Evolutionary conservation across 2,797 vertebrate genomes (phyloP).

Genomic region (Echeneis naucrates): DNA sequence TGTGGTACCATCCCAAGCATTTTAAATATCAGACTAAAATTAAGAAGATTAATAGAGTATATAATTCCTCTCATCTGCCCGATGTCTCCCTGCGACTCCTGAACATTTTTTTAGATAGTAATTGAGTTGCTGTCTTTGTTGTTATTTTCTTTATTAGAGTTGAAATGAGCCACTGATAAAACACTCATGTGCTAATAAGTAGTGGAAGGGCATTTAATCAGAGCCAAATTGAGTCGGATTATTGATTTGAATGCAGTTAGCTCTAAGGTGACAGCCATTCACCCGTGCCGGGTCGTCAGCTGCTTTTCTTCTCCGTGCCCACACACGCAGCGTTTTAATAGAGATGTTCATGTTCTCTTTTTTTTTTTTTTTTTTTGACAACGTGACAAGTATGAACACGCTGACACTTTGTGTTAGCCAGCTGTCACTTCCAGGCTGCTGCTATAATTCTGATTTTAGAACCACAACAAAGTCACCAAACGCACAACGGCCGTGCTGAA

Average conservation of each 20-base stretch:
- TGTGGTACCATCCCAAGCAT: background rate
- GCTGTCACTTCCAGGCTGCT: too few species aligned
- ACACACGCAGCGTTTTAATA: too few species aligned
- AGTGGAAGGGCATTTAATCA: slow-evolving; percentile 43
- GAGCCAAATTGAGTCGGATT: slow-evolving; percentile 24
- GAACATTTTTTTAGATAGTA: slow-evolving; percentile 35
- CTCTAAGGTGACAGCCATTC: background rate
- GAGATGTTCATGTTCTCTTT: too few species aligned
- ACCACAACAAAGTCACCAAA: too few species aligned
- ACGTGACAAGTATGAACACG: too few species aligned
- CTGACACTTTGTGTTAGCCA: too few species aligned
- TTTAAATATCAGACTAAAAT: slow-evolving; percentile 32
- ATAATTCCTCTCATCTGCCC: slow-evolving; percentile 29
- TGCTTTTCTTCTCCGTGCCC: too few species aligned
- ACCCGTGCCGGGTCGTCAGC: background rate
- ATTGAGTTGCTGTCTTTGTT: slow-evolving; percentile 30
- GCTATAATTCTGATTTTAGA: too few species aligned
- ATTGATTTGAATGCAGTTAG: slow-evolving; percentile 44
- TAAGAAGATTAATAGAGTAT: slow-evolving; percentile 39
- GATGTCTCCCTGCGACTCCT: slow-evolving; percentile 13
- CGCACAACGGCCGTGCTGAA: too few species aligned
- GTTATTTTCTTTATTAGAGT: slow-evolving; percentile 38
- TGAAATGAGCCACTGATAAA: slow-evolving; percentile 7
- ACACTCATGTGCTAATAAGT: background rate
- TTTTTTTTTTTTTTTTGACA: too few species aligned